phyloP scores from a whole-genome alignment of 2,797 vertebrate species.

The Lepus townsendii region DNA sequence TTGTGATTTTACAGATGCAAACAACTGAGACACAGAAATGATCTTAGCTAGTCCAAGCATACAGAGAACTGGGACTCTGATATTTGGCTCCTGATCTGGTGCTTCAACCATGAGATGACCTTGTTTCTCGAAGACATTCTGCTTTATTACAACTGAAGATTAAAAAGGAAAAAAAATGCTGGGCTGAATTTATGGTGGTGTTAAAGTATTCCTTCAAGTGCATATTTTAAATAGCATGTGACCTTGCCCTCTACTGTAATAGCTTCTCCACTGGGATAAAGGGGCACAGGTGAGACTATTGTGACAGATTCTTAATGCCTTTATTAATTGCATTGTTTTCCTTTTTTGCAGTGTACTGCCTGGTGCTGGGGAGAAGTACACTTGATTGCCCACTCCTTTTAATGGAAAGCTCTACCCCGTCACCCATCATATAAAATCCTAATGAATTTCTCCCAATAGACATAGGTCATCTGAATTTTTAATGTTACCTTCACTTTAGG shows the following conservation, averaged over 20 bases:
- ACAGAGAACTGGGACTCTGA: background rate
- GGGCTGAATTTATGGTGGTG: slow-evolving; percentile 56
- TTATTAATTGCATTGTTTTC: slow-evolving; percentile 72
- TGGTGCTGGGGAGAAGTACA: background rate
- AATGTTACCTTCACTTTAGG: slow-evolving; percentile 15
- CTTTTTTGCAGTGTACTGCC: background rate
- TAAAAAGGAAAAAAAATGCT: background rate
- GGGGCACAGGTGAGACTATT: slow-evolving; percentile 62
- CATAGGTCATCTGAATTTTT: background rate
- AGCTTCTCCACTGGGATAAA: slow-evolving; percentile 31
- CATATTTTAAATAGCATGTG: slow-evolving; percentile 46
- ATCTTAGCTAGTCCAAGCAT: background rate
- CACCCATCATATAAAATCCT: slow-evolving; percentile 29
- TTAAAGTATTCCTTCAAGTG: slow-evolving; percentile 56
- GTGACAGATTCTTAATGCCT: slow-evolving; percentile 66
- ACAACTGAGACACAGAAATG: background rate
- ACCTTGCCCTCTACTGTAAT: slow-evolving; percentile 30
- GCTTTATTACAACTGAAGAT: slow-evolving; percentile 38
- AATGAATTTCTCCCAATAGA: slow-evolving; percentile 24
- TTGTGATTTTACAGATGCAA: background rate
- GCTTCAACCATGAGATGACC: background rate
- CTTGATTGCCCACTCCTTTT: background rate
- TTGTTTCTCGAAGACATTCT: slow-evolving; percentile 59
- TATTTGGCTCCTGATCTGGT: background rate
- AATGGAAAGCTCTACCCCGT: slow-evolving; percentile 32